Conservation (phyloP, 2,113 vertebrate species). For the Rhinichthys klamathensis region DNA sequence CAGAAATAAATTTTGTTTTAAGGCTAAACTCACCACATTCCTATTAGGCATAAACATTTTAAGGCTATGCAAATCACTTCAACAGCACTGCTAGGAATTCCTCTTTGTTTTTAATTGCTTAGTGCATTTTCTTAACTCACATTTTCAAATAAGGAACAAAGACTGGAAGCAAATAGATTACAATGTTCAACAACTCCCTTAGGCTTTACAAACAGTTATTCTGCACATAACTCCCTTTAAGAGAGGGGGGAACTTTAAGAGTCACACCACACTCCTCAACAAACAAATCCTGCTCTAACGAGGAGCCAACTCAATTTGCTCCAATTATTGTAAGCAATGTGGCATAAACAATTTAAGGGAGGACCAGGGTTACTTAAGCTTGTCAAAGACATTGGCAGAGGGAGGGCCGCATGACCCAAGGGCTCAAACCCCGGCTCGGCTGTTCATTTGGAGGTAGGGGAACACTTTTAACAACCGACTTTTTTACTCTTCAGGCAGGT, state of each 20-base stretch:
- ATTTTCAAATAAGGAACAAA: conserved; percentile 15
- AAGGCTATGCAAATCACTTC: conserved; percentile 13
- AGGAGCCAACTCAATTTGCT: conserved; percentile 29
- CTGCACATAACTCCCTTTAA: background rate
- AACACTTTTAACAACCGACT: conserved; percentile 14
- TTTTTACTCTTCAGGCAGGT: conserved; percentile 14
- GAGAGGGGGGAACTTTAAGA: background rate
- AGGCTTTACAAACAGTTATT: conserved; percentile 25
- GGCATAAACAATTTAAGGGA: conserved; percentile 29
- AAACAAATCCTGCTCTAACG: conserved; percentile 49
- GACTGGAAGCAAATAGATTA: conserved; percentile 29
- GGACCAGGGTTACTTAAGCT: conserved; percentile 35
- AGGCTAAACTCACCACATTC: background rate
- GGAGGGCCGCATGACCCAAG: background rate
- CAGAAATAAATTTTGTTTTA: background rate
- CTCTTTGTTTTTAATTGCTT: conserved; percentile 24
- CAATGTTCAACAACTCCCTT: conserved; percentile 13
- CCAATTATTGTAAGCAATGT: conserved; percentile 35
- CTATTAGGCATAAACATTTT: background rate
- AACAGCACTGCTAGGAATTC: conserved; percentile 11
- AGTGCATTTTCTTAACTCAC: background rate
- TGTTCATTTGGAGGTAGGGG: conserved; percentile 23
- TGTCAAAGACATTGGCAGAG: conserved; percentile 10
- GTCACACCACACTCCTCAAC: background rate
- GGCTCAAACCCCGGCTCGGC: background rate